Evolutionary conservation across 2,113 vertebrate genomes (phyloP), one percentile per base, ranked within the genome.

Genomic region (Diadophis punctatus): DNA sequence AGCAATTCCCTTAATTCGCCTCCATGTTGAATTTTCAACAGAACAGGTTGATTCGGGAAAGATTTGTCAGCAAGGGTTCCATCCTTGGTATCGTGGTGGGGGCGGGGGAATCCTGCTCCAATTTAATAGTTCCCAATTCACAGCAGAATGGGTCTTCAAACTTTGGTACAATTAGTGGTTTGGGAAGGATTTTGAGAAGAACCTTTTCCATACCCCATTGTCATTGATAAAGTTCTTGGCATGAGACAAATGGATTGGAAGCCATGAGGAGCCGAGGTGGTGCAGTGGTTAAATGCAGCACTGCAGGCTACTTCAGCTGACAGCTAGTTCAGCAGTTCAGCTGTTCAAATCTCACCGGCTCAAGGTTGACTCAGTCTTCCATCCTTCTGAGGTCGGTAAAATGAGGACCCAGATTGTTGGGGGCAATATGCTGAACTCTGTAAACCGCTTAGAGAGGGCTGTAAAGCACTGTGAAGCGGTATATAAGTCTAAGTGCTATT

Each of bases 41-140:
- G 93, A 93, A 92, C 88, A 94, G 53, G 39, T 51, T 63, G 95
- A 92, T 48, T 86, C 90, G 87, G 3, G 60, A 86, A 87, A 63
- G 90, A 48, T 89, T 91, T n/a, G 46, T 23, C 51, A 52, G 94
- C 92, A 58, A 95, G 94, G 93, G 93, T 39, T 52, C 93, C 91
- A 1, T 53, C 63, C 90, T 46, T 1, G n/a, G 93, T 92, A 88
- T 87, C 46, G 94, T n/a, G n/a, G n/a, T n/a, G 46, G 63, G 30
- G 25, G 39, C 39, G 63, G 30, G 25, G 39, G 52, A 90, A 74
- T 52, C 60, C 48, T 52, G 51, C 52, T 80, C 30, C 86, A 90
- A 91, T 60, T 87, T 85, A 94, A 94, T 39, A 84, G 93, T 34
- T 22, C 63, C 52, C 23, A 30, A 84, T 90, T 80, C 52, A 56